Percentiles rank a stretch among this genome's conserved stretches.
phyloP scores from a whole-genome alignment of 1,140 invertebrate genomes.

The Drosophila eugracilis region DNA sequence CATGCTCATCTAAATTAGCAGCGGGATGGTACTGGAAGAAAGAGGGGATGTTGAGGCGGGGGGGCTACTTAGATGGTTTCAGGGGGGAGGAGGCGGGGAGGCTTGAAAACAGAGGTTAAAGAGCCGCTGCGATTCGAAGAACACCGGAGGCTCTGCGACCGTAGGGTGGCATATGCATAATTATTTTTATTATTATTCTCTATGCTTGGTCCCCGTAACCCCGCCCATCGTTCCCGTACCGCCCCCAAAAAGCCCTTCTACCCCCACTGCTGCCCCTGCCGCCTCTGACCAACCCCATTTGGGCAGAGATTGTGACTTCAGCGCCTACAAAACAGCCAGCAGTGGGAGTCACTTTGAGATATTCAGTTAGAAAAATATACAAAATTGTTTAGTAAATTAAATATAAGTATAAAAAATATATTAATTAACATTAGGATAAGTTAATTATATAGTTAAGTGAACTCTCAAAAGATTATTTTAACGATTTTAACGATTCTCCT shows the following conservation, averaged over 20 bases:
- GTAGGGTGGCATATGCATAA: conserved; percentile 78
- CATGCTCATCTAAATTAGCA: conserved; percentile 82
- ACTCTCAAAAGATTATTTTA: no score
- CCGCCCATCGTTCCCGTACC: conserved; percentile 1
- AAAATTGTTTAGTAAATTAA: no score
- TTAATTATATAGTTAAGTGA: no score
- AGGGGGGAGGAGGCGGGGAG: no score
- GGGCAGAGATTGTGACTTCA: conserved; percentile 57
- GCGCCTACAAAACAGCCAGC: conserved; percentile 32
- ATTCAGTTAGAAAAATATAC: not conserved
- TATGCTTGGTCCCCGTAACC: conserved; percentile 28
- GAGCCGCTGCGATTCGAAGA: conserved; percentile 25
- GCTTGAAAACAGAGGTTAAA: not conserved
- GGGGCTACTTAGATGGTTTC: not conserved
- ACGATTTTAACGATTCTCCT: no score
- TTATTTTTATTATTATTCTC: conserved; percentile 82
- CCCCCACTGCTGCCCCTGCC: not conserved
- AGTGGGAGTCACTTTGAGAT: not conserved
- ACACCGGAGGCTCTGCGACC: conserved; percentile 24
- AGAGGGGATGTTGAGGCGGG: conserved; percentile 6
- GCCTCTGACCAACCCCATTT: conserved; percentile 6
- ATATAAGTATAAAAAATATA: no score
- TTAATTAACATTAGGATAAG: no score
- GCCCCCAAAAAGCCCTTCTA: not conserved
- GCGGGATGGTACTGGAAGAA: conserved; percentile 11